Percentiles rank a stretch among this genome's conserved stretches.
These are phyloP conservation scores for Cuniculus paca DNA, from an alignment of 2,797 vertebrate species.

Conservation along the genomic window DNA sequence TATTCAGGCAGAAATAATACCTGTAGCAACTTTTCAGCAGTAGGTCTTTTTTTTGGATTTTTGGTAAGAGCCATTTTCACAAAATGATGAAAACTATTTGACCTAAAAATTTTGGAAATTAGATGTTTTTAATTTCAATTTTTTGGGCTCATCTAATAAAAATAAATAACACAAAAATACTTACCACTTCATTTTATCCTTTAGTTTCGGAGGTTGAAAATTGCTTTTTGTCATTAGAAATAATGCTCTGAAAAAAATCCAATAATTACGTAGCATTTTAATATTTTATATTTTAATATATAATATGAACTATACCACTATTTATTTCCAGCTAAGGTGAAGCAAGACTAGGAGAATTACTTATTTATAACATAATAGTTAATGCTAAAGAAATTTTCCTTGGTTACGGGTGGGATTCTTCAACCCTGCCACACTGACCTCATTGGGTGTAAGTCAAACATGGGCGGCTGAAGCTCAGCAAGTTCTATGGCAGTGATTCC, in stretches of 20 bases:
- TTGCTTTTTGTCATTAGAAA: conserved; percentile 99
- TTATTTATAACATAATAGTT: background rate
- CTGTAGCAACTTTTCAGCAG: conserved; percentile 97
- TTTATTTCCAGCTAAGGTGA: background rate
- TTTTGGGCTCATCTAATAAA: conserved; percentile 40
- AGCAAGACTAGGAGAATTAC: conserved; percentile 34
- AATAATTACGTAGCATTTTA: background rate
- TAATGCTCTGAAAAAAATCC: conserved; percentile 93
- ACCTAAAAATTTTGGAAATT: conserved; percentile 91
- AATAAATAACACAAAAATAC: conserved; percentile 66
- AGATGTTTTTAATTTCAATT: conserved; percentile 67
- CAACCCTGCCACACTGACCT: conserved; percentile 86
- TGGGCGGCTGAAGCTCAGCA: conserved; percentile 97
- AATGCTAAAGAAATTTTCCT: background rate
- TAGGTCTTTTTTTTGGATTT: conserved; percentile 98
- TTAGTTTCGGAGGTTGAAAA: conserved; percentile 98
- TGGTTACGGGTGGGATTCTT: background rate
- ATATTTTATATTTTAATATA: conserved; percentile 14
- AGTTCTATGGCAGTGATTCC: conserved; percentile 99
- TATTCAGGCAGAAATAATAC: conserved; percentile 86
- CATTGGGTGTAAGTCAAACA: conserved; percentile 99
- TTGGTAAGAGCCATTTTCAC: conserved; percentile 98
- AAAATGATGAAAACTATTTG: conserved; percentile 99
- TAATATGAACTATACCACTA: conserved; percentile 2
- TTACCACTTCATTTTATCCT: conserved; percentile 99